phyloP scores from a whole-genome alignment of 2,797 vertebrate genomes.

The Danio tinwini region DNA sequence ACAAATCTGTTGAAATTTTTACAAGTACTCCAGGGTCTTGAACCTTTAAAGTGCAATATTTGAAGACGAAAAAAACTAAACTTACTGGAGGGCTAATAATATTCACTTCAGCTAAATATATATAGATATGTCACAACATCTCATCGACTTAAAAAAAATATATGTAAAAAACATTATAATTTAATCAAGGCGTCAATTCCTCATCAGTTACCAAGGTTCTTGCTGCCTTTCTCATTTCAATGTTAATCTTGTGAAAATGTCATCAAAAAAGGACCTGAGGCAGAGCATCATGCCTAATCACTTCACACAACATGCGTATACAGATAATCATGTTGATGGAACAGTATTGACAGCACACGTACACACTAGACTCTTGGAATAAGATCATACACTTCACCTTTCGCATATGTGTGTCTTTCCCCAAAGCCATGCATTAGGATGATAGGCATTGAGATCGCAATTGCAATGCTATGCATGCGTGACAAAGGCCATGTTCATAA shows the following conservation, averaged over 20 bases:
- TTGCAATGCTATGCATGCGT: constrained; percentile 29
- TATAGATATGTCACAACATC: background rate
- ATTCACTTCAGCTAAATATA: background rate
- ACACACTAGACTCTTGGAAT: background rate
- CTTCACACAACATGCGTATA: constrained; percentile 5
- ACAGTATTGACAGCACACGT: constrained; percentile 3
- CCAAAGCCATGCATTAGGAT: constrained; percentile 44
- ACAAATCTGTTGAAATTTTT: too few relatives aligned
- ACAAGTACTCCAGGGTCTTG: too few relatives aligned
- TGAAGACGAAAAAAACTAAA: too few relatives aligned
- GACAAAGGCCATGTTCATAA: constrained; percentile 53
- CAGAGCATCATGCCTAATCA: background rate
- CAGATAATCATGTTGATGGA: constrained; percentile 5
- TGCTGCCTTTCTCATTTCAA: background rate
- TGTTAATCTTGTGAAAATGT: constrained; percentile 5
- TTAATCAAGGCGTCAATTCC: background rate
- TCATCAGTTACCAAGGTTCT: background rate
- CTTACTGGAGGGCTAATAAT: background rate
- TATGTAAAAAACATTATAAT: background rate
- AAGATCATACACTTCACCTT: background rate
- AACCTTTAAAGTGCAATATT: too few relatives aligned
- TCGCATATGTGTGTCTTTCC: background rate
- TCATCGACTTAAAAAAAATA: background rate
- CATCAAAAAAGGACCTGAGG: constrained; percentile 7
- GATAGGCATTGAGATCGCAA: constrained; percentile 21